phyloP scores from a whole-genome alignment of 2,797 vertebrate species.

The Dipus sagitta region DNA sequence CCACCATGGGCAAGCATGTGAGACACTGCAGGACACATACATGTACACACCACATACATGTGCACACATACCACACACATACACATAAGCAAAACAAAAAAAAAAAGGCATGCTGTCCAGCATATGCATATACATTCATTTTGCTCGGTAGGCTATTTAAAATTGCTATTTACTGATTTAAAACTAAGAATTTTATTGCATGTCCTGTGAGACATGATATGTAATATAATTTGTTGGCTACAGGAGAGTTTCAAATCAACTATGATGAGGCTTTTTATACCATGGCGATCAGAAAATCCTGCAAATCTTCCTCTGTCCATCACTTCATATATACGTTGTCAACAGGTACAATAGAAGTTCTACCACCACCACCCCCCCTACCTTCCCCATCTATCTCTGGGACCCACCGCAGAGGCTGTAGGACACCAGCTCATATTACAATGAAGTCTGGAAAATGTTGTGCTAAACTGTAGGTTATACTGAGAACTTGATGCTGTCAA shows the following conservation, averaged over 20 bases:
- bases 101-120: not conserved
- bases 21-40: too few relatives aligned
- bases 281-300: not conserved
- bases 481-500: not conserved
- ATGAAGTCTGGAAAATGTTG: not conserved
- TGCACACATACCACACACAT: too few relatives aligned
- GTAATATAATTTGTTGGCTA: not conserved
- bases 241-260: not conserved
- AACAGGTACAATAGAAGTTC: not conserved
- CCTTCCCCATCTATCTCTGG: not conserved
- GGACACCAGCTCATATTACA: not conserved
- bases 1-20: too few relatives aligned
- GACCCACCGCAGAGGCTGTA: not conserved
- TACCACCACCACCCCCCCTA: not conserved
- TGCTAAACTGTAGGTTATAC: not conserved
- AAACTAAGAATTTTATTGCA: not conserved
- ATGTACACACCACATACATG: too few relatives aligned
- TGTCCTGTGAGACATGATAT: not conserved
- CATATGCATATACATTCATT: not conserved
- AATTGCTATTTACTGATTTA: constrained; percentile 14
- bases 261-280: not conserved
- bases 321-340: not conserved
- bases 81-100: too few relatives aligned
- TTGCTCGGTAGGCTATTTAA: constrained; percentile 5
- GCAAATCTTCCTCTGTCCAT: not conserved